A percentile compares a stretch with the other conserved stretches of the same genome.
phyloP scores from a whole-genome alignment of 2,888 invertebrate species.

The Oligia fasciuncula region DNA sequence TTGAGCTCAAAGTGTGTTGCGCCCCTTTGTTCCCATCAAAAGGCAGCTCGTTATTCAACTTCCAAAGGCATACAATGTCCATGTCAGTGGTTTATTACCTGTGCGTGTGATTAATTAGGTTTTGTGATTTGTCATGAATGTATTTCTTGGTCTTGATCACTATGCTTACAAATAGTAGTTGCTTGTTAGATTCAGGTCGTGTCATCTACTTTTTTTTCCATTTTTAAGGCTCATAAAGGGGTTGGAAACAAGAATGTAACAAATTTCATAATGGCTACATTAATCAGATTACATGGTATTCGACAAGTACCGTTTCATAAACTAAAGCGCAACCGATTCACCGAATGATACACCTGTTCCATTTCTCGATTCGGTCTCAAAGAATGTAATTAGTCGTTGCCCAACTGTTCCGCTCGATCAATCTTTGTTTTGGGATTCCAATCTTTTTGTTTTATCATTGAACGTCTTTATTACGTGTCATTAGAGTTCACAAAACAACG shows the following conservation, averaged over 20 bases:
- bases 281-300: conserved; percentile 45
- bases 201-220: background rate
- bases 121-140: conserved; percentile 30
- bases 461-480: conserved; percentile 70
- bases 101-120: conserved; percentile 50
- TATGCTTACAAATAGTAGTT: background rate
- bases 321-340: conserved; percentile 36
- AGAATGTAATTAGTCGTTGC: conserved; percentile 64
- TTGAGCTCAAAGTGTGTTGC: conserved; percentile 59
- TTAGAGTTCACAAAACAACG: conserved; percentile 67
- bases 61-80: conserved; percentile 59
- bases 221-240: background rate
- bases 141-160: background rate
- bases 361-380: conserved; percentile 56
- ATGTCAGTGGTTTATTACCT: conserved; percentile 48
- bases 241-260: background rate
- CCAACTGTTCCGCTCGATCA: conserved; percentile 56
- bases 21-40: conserved; percentile 70
- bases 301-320: conserved; percentile 33
- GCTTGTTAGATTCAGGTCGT: background rate
- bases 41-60: conserved; percentile 63
- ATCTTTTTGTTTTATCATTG: conserved; percentile 63
- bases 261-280: conserved; percentile 20
- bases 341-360: conserved; percentile 54
- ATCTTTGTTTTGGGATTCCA: conserved; percentile 66